Base-by-base conservation (phyloP, 2,113 vertebrate species). In the Saccopteryx leptura region DNA sequence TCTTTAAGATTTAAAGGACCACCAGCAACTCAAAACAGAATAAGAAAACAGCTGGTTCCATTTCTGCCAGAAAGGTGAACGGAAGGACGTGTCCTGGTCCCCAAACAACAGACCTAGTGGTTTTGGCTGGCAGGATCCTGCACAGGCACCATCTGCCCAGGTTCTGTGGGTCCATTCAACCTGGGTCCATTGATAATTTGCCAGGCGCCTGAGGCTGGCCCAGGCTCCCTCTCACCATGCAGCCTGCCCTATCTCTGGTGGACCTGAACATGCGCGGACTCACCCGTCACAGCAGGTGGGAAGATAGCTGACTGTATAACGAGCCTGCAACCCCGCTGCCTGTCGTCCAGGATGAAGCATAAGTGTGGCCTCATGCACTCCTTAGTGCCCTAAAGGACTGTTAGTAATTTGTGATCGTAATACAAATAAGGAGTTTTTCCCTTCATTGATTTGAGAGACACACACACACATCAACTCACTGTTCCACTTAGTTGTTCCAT, bases 51-150 rank as follows among this genome's bases (percentile, higher is more conserved):
- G 39, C 33, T 76, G 48, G 33, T 68, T 97, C 85, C 68, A 39
- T 65, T 94, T 90, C 39, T 2, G 5, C 74, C 66, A 93, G 56
- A 86, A 92, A 88, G 66, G 75, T 85, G 76, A 94, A 87, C 13
- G 61, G 50, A 94, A 21, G 39, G 76, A 69, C 88, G 63, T 6
- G 28, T 81, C n/a, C 58, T 33, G 11, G 71, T 75, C 33, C 33
- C 33, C 66, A 66, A 80, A 84, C 82, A 69, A 91, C 9, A 78
- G 31, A 85, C 61, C 31, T 56, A n/a, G 66, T 61, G 74, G 76
- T 69, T 90, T 56, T 9, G 90, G 72, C 65, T 78, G 81, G 69
- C 75, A 85, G 72, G 63, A 87, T n/a, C 26, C 80, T 46, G 56
- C 68, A 79, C 65, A 97, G 88, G 52, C 48, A 94, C 48, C 24